Percentiles rank a stretch among this genome's conserved stretches.
These are phyloP conservation scores for Phoebastria nigripes DNA, from an alignment of 2,797 vertebrate species.

Conservation along the genomic window DNA sequence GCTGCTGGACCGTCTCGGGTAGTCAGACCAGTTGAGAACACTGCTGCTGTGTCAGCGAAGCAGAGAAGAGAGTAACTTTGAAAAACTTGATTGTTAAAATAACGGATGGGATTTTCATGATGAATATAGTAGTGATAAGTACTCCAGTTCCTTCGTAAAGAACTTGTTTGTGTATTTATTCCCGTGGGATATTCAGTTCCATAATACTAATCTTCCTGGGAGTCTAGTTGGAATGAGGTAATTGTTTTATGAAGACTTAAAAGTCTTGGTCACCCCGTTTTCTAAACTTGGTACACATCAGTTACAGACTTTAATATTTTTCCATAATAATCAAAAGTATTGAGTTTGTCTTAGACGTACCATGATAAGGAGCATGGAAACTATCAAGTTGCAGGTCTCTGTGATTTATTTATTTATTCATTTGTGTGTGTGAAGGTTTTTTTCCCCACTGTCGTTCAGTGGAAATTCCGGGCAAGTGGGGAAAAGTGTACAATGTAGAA, in stretches of 20 bases:
- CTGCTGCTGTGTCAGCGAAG: too few species aligned
- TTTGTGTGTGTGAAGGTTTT: not conserved
- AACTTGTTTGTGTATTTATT: not conserved
- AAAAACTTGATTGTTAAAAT: not conserved
- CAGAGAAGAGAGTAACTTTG: accelerated
- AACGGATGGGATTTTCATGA: accelerated
- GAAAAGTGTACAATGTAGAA: not conserved
- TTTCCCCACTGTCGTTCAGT: not conserved
- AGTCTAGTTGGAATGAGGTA: not conserved
- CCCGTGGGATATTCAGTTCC: not conserved
- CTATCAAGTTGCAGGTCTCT: not conserved
- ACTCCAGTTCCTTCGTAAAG: not conserved
- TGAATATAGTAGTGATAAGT: not conserved
- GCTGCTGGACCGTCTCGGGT: not conserved
- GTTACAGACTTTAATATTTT: not conserved
- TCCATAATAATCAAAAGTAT: not conserved
- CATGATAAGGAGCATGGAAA: not conserved
- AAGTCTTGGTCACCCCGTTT: not conserved
- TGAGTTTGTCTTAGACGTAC: not conserved
- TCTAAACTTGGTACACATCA: not conserved
- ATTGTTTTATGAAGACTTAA: accelerated
- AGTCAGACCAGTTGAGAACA: accelerated
- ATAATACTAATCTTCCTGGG: not conserved
- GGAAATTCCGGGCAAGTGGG: not conserved
- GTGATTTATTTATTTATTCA: too few species aligned